These are phyloP conservation scores for Salticus scenicus DNA, from an alignment of 2,888 invertebrate species.

Conservation along the genomic window DNA sequence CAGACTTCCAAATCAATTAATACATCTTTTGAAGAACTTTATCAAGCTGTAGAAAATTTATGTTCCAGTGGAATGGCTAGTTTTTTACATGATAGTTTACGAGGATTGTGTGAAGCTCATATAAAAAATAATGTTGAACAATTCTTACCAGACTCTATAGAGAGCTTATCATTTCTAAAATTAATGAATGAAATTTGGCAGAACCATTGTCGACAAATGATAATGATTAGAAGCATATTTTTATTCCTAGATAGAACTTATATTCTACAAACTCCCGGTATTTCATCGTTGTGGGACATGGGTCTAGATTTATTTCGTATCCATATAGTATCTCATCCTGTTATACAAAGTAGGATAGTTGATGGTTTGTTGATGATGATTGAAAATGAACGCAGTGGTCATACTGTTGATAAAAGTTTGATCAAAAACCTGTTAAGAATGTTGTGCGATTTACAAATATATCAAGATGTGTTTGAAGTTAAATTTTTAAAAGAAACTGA, in stretches of 20 bases:
- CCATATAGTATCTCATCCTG: constrained; percentile 87
- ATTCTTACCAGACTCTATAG: constrained; percentile 90
- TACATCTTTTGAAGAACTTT: constrained; percentile 91
- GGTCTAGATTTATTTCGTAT: constrained; percentile 95
- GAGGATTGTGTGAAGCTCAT: constrained; percentile 80
- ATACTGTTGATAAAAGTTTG: constrained; percentile 92
- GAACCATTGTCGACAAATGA: constrained; percentile 97
- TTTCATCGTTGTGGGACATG: constrained; percentile 99
- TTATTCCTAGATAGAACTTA: constrained; percentile 97
- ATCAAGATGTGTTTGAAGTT: constrained; percentile 90
- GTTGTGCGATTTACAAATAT: constrained; percentile 97
- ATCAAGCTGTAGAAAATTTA: constrained; percentile 98
- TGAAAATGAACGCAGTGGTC: constrained; percentile 94
- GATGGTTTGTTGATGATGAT: constrained; percentile 94
- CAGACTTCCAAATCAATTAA: constrained; percentile 93
- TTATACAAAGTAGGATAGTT: constrained; percentile 94
- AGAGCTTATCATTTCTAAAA: constrained; percentile 92
- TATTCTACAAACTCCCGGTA: constrained; percentile 94
- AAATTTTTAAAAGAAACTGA: constrained; percentile 95
- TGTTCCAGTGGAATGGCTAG: constrained; percentile 98
- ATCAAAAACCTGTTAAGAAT: constrained; percentile 95
- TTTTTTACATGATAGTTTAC: constrained; percentile 89
- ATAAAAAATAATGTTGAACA: constrained; percentile 92
- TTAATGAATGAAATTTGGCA: constrained; percentile 97
- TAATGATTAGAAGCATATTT: constrained; percentile 99